These are phyloP conservation scores for Rallus crepitans DNA, from an alignment of 2,797 vertebrate genomes.

Conservation along the genomic window DNA sequence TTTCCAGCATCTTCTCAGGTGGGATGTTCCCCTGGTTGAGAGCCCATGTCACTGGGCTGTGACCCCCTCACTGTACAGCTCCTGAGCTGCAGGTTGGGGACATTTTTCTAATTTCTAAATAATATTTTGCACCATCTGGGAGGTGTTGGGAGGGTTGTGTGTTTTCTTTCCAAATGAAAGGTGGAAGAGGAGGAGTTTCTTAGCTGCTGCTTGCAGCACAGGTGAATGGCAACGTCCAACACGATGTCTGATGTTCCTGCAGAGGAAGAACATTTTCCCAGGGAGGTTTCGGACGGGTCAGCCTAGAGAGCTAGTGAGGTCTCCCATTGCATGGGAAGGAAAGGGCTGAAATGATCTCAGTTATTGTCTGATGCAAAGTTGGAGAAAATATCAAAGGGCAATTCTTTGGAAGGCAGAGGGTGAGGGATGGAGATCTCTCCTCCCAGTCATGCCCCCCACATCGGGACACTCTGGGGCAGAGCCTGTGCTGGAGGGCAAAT, in stretches of 20 bases:
- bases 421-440: not conserved
- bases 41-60: not conserved
- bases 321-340: not conserved
- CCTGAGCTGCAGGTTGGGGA: not conserved
- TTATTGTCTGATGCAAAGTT: not conserved
- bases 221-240: not conserved
- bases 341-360: not conserved
- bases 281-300: not conserved
- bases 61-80: not conserved
- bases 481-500: not conserved
- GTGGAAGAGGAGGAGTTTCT: not conserved
- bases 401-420: not conserved
- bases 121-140: not conserved
- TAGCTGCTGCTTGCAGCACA: accelerated
- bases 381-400: not conserved
- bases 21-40: not conserved
- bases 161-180: not conserved
- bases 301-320: accelerated
- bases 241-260: accelerated
- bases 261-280: not conserved
- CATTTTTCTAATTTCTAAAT: not conserved
- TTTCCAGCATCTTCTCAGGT: not conserved
- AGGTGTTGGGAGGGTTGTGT: not conserved
- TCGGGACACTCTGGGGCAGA: not conserved
- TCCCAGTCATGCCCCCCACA: not conserved